Conservation (phyloP, 1,140 invertebrate species). For the Apis cerana region DNA sequence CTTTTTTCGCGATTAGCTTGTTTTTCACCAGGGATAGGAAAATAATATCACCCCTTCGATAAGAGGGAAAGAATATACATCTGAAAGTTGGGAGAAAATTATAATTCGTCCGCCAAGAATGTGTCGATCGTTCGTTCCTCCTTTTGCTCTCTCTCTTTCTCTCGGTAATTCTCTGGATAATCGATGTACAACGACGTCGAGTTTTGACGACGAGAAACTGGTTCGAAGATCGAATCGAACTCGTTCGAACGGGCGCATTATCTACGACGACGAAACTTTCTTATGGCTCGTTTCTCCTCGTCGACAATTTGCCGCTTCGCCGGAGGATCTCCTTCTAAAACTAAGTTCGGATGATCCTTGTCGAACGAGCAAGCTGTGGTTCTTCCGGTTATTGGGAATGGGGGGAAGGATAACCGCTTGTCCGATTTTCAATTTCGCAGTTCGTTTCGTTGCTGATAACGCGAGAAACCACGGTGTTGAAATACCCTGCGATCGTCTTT, state of each 20-base stretch:
- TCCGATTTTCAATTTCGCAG: neutral
- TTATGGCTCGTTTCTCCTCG: conserved; percentile 28
- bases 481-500: neutral
- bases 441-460: neutral
- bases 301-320: conserved; percentile 21
- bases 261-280: conserved; percentile 43
- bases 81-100: conserved; percentile 50
- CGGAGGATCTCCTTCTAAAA: neutral
- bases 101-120: conserved; percentile 55
- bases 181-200: neutral
- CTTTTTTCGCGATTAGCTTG: conserved; percentile 22
- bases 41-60: neutral
- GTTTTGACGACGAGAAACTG: neutral
- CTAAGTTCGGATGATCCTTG: conserved; percentile 14
- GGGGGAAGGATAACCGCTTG: neutral
- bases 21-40: conserved; percentile 29
- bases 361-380: neutral
- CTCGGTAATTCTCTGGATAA: conserved; percentile 32
- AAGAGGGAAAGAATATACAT: too few species aligned
- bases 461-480: neutral
- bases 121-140: conserved; percentile 17
- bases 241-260: conserved; percentile 29
- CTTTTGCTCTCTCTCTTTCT: neutral
- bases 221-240: conserved; percentile 1
- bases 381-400: neutral